These are phyloP conservation scores for Sapajus apella DNA, from an alignment of 2,113 vertebrate genomes.

Conservation along the genomic window DNA sequence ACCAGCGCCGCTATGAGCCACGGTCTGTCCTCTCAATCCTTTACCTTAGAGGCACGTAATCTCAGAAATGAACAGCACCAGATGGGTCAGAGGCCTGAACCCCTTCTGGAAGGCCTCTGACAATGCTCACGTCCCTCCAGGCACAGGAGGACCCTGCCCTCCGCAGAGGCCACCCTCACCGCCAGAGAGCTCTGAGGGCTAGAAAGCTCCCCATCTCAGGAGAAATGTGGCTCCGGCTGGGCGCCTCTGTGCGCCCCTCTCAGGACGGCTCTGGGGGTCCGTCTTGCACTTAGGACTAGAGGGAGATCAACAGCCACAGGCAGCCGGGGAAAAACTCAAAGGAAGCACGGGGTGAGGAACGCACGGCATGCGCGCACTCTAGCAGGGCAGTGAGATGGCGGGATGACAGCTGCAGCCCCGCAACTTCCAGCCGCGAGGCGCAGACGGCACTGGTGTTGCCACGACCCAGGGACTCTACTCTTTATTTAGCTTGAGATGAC, in stretches of 20 bases:
- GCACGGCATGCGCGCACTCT: fast-evolving
- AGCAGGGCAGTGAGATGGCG: not conserved
- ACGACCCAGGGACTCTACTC: not conserved
- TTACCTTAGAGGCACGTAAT: not conserved
- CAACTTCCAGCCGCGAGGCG: not conserved
- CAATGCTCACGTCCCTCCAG: not conserved
- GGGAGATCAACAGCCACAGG: not conserved
- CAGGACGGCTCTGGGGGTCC: not conserved
- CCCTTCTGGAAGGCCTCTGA: not conserved
- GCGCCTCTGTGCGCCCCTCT: not conserved
- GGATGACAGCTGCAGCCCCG: not conserved
- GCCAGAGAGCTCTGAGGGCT: not conserved
- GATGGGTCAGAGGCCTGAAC: fast-evolving
- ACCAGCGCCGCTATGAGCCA: too few species aligned
- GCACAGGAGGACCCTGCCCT: not conserved
- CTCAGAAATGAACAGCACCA: not conserved
- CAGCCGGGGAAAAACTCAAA: not conserved
- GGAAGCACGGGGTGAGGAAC: not conserved
- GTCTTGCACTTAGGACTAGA: not conserved
- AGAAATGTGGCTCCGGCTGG: not conserved
- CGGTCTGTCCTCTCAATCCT: fast-evolving
- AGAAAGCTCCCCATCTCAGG: not conserved
- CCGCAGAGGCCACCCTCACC: not conserved
- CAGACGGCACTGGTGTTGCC: too few species aligned
- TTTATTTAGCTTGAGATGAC: not conserved